These are phyloP conservation scores for Tethya wilhelma DNA, from an alignment of 37 sponge, comb jelly and placozoan species.

Conservation along the genomic window DNA sequence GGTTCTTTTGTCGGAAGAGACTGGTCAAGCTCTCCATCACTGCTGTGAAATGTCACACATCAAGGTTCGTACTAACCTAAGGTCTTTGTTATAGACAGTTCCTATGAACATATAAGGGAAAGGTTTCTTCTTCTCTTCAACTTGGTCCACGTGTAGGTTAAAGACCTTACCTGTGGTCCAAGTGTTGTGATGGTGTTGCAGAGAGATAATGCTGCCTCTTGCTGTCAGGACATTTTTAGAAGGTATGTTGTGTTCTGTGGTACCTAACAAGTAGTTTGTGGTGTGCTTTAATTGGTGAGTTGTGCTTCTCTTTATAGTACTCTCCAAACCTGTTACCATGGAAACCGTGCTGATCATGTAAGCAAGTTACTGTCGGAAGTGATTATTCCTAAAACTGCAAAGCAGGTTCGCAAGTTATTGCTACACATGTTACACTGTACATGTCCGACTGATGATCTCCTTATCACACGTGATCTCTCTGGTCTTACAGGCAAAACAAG, in stretches of 20 bases:
- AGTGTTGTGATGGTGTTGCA: slow-evolving; percentile 38
- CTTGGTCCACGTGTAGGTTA: background rate
- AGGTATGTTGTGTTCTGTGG: slow-evolving; percentile 35
- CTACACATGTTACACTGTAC: background rate
- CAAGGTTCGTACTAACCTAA: too few relatives aligned
- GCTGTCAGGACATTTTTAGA: slow-evolving; percentile 49
- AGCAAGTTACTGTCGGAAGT: background rate
- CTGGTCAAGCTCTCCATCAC: background rate
- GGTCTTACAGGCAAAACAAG: slow-evolving; percentile 7
- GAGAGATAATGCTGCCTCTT: slow-evolving; percentile 80
- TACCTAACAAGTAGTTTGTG: background rate
- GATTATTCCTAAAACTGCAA: background rate
- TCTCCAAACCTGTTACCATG: background rate
- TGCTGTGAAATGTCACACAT: too few relatives aligned
- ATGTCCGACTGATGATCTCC: too few relatives aligned
- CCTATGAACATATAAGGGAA: background rate
- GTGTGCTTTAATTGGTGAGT: background rate
- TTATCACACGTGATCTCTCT: background rate
- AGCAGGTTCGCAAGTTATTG: background rate
- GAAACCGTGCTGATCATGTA: background rate
- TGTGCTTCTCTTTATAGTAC: background rate
- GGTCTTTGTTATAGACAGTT: background rate
- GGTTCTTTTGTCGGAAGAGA: slow-evolving; percentile 5
- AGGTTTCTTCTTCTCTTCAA: background rate
- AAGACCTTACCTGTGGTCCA: slow-evolving; percentile 23